Conservation (phyloP, 2,888 invertebrate genomes). For the Agrilus mali region DNA sequence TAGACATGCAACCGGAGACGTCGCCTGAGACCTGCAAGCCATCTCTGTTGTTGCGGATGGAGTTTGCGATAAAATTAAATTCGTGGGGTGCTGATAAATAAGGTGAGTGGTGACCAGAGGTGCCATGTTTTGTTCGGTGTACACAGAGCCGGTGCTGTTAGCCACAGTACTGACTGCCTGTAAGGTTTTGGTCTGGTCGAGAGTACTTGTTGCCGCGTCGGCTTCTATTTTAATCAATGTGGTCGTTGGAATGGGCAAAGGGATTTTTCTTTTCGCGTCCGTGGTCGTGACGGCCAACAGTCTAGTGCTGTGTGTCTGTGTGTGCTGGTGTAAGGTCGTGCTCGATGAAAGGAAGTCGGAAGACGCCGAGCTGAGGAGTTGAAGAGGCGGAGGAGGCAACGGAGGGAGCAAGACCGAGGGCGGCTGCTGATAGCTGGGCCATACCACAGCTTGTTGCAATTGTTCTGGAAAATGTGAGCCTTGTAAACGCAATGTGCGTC, state of each 20-base stretch:
- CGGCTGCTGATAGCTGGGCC: constrained; percentile 52
- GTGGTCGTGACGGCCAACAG: constrained; percentile 48
- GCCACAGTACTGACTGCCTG: constrained; percentile 30
- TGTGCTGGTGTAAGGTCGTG: constrained; percentile 51
- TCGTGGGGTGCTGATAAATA: constrained; percentile 38
- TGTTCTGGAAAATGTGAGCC: constrained; percentile 37
- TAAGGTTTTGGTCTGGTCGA: constrained; percentile 34
- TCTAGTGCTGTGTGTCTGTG: constrained; percentile 54
- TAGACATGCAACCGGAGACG: constrained; percentile 40
- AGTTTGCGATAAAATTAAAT: constrained; percentile 29
- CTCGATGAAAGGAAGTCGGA: constrained; percentile 48
- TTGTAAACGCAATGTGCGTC: no score
- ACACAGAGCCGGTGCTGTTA: constrained; percentile 28
- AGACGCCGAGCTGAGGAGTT: constrained; percentile 39
- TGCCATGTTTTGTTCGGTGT: constrained; percentile 39
- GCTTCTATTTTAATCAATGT: constrained; percentile 50
- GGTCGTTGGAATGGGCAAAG: constrained; percentile 37
- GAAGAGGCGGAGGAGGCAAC: constrained; percentile 51
- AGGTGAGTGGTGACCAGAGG: constrained; percentile 43
- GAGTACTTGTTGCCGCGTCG: constrained; percentile 44
- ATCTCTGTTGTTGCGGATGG: constrained; percentile 19
- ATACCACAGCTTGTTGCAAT: constrained; percentile 59
- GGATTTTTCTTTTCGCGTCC: constrained; percentile 37
- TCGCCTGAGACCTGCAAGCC: constrained; percentile 34
- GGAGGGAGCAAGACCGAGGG: constrained; percentile 41